phyloP scores from a whole-genome alignment of 2,113 vertebrate genomes.

The Dipodomys spectabilis region DNA sequence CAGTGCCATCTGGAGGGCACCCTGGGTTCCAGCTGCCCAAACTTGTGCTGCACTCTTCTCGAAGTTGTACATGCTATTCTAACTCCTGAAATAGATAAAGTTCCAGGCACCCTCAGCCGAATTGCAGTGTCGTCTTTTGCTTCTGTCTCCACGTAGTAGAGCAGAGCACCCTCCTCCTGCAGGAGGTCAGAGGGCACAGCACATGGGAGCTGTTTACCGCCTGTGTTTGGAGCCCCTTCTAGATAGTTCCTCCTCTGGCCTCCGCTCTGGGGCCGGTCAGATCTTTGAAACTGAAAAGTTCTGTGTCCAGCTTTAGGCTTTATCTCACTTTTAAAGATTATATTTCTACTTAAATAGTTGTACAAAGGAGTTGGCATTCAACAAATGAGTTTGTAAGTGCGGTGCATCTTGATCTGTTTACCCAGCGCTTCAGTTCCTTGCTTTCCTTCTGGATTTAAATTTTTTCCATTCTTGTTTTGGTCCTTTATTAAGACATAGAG shows the following conservation, averaged over 20 bases:
- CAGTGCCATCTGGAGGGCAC: accelerated
- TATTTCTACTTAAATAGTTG: no score
- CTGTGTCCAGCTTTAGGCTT: background rate
- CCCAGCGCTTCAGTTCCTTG: no score
- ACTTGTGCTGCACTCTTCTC: background rate
- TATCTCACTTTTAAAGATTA: no score
- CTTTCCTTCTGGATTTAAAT: background rate
- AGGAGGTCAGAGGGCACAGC: slow-evolving; percentile 66
- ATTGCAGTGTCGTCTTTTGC: slow-evolving; percentile 72
- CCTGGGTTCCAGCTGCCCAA: background rate
- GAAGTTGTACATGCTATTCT: background rate
- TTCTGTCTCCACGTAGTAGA: slow-evolving; percentile 61
- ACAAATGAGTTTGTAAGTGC: no score
- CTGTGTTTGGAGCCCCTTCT: slow-evolving; percentile 58
- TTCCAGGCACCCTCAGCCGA: slow-evolving; percentile 19
- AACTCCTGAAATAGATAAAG: slow-evolving; percentile 12
- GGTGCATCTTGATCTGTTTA: no score
- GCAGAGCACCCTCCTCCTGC: slow-evolving; percentile 40
- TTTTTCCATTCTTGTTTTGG: background rate
- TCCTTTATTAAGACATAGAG: background rate
- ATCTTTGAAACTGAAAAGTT: background rate
- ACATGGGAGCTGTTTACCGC: slow-evolving; percentile 73
- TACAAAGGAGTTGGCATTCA: no score
- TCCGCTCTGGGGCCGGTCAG: background rate
- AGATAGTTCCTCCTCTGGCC: slow-evolving; percentile 70